Percentiles rank a stretch among this genome's conserved stretches.
These are phyloP conservation scores for Drosophila watanabei DNA, from an alignment of 1,140 invertebrate genomes.

Conservation along the genomic window DNA sequence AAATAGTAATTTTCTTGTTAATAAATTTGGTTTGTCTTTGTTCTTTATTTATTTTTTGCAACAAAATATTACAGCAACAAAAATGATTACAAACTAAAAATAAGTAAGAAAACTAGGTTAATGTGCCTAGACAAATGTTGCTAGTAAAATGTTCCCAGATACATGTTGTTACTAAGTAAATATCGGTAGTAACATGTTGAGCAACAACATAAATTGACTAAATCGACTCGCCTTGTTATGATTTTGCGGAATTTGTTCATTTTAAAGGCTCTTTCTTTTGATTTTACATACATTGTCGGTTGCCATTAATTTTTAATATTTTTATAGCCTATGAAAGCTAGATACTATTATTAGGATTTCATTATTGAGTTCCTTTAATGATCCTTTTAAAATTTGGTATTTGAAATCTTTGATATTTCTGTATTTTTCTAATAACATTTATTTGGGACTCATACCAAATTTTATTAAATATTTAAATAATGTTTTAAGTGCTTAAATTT, in stretches of 20 bases:
- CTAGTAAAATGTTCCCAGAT: not conserved
- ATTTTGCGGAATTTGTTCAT: not conserved
- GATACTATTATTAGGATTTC: too few species aligned
- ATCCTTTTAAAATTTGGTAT: not conserved
- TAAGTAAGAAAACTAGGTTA: not conserved
- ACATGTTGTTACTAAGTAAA: not conserved
- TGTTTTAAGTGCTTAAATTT: not conserved
- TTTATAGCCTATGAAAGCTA: not conserved
- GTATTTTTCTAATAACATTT: too few species aligned
- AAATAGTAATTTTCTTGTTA: not conserved
- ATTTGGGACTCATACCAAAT: too few species aligned
- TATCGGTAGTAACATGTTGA: not conserved
- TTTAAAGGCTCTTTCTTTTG: too few species aligned
- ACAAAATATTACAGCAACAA: too few species aligned
- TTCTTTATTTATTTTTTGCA: not conserved
- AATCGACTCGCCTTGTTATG: not conserved
- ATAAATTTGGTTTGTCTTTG: not conserved
- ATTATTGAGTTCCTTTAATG: too few species aligned
- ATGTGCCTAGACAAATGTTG: not conserved
- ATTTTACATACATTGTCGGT: not conserved
- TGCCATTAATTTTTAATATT: not conserved
- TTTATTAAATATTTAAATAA: not conserved
- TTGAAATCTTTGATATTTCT: not conserved
- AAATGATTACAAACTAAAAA: not conserved
- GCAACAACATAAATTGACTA: not conserved